Evolutionary conservation across 2,113 vertebrate genomes (phyloP), one percentile per base, ranked within the genome.

Genomic region (Amphiprion ocellaris): DNA sequence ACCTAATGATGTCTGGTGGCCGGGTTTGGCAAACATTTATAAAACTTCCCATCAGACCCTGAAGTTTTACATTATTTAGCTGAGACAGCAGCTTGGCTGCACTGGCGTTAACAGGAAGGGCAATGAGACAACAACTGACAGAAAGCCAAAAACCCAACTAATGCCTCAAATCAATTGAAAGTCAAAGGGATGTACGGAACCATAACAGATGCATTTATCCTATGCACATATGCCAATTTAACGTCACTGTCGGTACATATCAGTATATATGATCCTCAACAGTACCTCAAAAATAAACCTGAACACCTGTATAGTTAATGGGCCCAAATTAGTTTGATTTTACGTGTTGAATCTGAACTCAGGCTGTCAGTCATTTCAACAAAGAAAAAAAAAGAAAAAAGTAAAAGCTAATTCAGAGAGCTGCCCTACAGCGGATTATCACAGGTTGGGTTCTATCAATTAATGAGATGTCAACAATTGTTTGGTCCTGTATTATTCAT

Each of bases 401-500:
- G 33, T 50, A 7, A 74, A 65, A 76, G 24, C 53, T 37, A 37
- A 72, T 63, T 59, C 26, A 37, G 69, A 53, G 15, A 61, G 19
- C 60, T 24, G 30, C 37, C 59, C 47, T 16, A 49, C 46, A 50
- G 65, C 58, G 54, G 55, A 60, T 66, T 4, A 28, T 24, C 63
- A 39, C 80, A 69, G 83, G 28, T 37, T 73, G 70, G 66, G 47
- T 61, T 77, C 82, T 67, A 81, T 91, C 91, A 89, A 87, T 90
- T 92, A 91, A 92, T 89, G 85, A 79, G 68, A 82, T 71, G 88
- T 87, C 90, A 91, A 77, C 86, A 82, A 63, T 64, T 83, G 77
- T 92, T 89, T 84, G 76, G 19, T 60, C 33, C 39, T 79, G 74
- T 77, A 89, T 92, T 87, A 86, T 86, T 91, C 82, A 90, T 81